phyloP scores from a whole-genome alignment of 2,113 vertebrate genomes.

The Gracilinanus agilis region DNA sequence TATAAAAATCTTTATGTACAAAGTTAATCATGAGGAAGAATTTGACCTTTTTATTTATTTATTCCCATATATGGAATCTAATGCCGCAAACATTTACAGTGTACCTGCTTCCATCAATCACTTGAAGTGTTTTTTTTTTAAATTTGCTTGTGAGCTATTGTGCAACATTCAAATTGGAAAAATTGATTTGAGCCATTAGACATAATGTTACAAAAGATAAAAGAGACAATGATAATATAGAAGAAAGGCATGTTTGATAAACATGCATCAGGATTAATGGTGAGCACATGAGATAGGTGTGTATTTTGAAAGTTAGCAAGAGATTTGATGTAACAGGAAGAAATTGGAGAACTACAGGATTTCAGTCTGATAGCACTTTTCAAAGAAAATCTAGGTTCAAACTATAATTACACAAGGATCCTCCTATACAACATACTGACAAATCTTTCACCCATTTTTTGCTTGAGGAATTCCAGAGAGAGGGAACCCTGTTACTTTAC shows the following conservation, averaged over 20 bases:
- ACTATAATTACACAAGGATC: neutral
- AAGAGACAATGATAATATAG: neutral
- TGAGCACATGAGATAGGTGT: neutral
- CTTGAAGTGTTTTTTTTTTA: neutral
- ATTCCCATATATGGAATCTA: neutral
- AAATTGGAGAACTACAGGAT: neutral
- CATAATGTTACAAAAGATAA: neutral
- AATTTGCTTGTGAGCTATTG: neutral
- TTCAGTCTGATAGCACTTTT: neutral
- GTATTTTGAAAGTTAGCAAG: neutral
- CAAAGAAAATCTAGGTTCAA: neutral
- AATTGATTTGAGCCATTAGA: neutral
- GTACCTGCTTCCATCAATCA: neutral
- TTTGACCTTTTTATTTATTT: neutral
- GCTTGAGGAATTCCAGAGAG: neutral
- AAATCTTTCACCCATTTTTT: neutral
- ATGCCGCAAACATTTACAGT: neutral
- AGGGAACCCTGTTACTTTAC: neutral
- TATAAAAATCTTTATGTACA: neutral
- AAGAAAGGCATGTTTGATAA: neutral
- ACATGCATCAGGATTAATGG: neutral
- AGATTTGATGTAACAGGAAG: neutral
- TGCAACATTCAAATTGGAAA: neutral
- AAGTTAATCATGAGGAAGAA: neutral
- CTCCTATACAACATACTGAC: neutral